Evolutionary conservation across 2,113 vertebrate species (phyloP).

Genomic region (Dolichotis patagonum): DNA sequence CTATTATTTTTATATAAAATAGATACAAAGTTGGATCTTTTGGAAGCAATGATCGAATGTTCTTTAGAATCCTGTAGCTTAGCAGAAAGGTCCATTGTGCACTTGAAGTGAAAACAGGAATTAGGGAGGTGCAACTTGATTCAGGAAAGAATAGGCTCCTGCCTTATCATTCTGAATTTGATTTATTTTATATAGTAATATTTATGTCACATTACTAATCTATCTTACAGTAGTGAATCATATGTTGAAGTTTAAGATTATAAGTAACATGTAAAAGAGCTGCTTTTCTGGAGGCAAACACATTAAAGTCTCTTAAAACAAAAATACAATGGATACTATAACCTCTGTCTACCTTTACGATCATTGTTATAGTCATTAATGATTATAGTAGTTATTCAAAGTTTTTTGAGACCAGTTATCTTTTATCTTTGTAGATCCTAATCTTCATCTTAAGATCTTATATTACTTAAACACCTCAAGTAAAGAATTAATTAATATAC

Average conservation of each 20-base stretch:
- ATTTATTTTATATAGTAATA: neutral
- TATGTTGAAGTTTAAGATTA: neutral
- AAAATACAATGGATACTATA: neutral
- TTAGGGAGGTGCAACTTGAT: neutral
- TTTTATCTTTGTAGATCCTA: neutral
- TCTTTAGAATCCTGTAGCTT: neutral
- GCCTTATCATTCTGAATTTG: neutral
- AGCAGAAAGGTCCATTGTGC: neutral
- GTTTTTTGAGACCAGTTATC: neutral
- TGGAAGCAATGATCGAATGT: neutral
- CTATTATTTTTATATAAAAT: neutral
- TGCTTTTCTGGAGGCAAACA: neutral
- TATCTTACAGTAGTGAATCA: slow-evolving; percentile 14
- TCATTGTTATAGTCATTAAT: neutral
- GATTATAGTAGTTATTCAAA: neutral
- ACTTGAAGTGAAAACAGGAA: neutral
- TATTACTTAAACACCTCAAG: neutral
- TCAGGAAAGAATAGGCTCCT: neutral
- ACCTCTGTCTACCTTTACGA: neutral
- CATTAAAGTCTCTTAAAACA: neutral
- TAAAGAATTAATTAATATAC: slow-evolving; percentile 10
- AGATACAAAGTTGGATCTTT: neutral
- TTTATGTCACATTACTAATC: neutral
- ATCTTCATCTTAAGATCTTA: neutral
- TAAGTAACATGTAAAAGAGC: neutral